phyloP scores from a whole-genome alignment of 2,113 vertebrate species.

The Haliaeetus leucogaster region DNA sequence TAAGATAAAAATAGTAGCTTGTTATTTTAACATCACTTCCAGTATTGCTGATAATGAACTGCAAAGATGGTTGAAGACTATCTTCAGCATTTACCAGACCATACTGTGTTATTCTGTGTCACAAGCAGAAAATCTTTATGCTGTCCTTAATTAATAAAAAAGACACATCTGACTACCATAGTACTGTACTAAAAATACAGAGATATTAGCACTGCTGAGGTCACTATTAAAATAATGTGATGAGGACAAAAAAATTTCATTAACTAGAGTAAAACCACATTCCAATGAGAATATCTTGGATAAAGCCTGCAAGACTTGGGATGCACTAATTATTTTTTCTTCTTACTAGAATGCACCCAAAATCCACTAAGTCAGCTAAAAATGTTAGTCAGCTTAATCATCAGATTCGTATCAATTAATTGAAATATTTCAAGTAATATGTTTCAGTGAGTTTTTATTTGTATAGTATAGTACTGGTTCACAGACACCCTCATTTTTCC shows the following conservation, averaged over 20 bases:
- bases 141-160: not conserved
- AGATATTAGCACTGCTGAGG: not conserved
- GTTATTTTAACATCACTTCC: not conserved
- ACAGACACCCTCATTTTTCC: not conserved
- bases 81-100: not conserved
- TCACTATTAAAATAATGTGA: not conserved
- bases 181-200: not conserved
- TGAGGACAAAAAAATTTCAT: not conserved
- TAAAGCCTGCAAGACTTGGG: not conserved
- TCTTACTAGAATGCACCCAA: not conserved
- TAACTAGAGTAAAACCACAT: not conserved
- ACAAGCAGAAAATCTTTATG: not conserved
- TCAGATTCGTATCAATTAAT: slow-evolving; percentile 44
- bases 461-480: not conserved
- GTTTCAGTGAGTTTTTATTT: not conserved
- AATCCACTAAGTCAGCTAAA: slow-evolving; percentile 3
- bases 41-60: not conserved
- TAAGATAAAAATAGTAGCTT: not conserved
- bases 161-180: not conserved
- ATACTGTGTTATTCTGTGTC: not conserved
- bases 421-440: not conserved
- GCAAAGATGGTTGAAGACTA: not conserved
- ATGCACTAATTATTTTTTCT: not conserved
- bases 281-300: not conserved
- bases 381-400: not conserved